Base-by-base conservation (phyloP, 2,888 invertebrate species). In the Chalcis sispes region DNA sequence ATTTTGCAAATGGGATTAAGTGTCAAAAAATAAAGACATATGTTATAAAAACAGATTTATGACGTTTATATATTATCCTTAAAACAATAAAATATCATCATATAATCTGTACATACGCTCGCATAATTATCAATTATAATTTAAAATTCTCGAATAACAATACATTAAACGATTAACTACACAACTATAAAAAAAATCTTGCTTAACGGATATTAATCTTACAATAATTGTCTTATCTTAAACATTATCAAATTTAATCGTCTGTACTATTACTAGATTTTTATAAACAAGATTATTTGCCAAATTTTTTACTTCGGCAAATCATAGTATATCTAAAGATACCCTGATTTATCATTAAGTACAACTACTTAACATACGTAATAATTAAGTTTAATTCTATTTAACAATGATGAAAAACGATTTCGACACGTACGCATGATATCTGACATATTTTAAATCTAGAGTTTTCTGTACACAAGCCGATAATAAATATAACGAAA, bases 101-200 rank as follows among this genome's bases (percentile, higher is more conserved):
- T 52, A 27, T 59, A 64, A 52, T 8, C 48, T 59, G 52, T 59
- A 59, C 50, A 65, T 64, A 50, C 50, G 32, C 1, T 70, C 40
- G 15, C 18, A 15, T 46, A 25, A 18, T 32, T 42, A 4, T 23
- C 27, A 27, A 36, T 48, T 23, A 18, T 62, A 62, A 62, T 62
- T 70, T 58, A 64, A 71, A 64, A 58, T 50, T 75, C 23, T 65
- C n/a, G 42, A 23, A 1, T 32, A 75, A 69, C 29, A 36, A 56
- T 23, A 1, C 13, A 48, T 64, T 46, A 58, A 70, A 64, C 20
- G 25, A 76, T 62, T 67, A 62, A 27, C 72, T n/a, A n/a, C 62
- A 50, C n/a, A 67, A 48, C 62, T 76, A 67, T 75, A 75, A 62
- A 76, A 62, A 76, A 72, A 54, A 56, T 40, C 18, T 18, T 46